Base-by-base conservation (phyloP, 2,888 invertebrate species). In the Yponomeuta cagnagella region DNA sequence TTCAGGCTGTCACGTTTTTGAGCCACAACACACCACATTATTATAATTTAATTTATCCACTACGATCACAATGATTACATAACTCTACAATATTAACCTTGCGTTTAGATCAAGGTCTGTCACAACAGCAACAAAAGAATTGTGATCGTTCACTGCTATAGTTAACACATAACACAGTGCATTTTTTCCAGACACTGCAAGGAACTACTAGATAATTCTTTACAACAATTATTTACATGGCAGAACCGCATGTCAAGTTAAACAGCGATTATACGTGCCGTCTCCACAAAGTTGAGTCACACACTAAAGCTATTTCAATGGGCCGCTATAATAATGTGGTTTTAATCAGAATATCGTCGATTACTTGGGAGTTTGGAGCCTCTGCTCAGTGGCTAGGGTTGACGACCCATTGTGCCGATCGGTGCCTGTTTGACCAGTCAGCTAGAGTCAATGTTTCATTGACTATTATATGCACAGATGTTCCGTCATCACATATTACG, bases 261-360 rank as follows among this genome's bases (percentile, higher is more conserved):
- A 64, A 65, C 33, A 33, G 78, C 78, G 73, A 75, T 74, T 77
- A 76, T 79, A 85, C 88, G 88, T 87, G 85, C 84, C 79, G 80
- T 76, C 86, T 76, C 77, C 76, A 77, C 83, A 78, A 78, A 81
- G 86, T 80, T 84, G 82, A 82, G 81, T 82, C 82, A 81, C 79
- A 81, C 72, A 88, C 87, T 88, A 77, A 79, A 78, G 77, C 72
- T 68, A 81, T 78, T 79, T 82, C 79, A 84, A 81, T 82, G 83
- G 79, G 74, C 75, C 76, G 77, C 76, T 81, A 58, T 58, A 58
- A 58, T 58, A 80, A 83, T 82, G 80, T 79, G 80, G 77, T 79
- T 78, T 77, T 75, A 76, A 79, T 78, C 77, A 77, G 77, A 79
- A 79, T 76, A 66, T 67, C 37, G 67, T 52, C 52, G 52, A 67